Percentiles rank a stretch among this genome's conserved stretches.
These are phyloP conservation scores for Eulemur rubriventer DNA, from an alignment of 2,797 vertebrate genomes.

Conservation along the genomic window DNA sequence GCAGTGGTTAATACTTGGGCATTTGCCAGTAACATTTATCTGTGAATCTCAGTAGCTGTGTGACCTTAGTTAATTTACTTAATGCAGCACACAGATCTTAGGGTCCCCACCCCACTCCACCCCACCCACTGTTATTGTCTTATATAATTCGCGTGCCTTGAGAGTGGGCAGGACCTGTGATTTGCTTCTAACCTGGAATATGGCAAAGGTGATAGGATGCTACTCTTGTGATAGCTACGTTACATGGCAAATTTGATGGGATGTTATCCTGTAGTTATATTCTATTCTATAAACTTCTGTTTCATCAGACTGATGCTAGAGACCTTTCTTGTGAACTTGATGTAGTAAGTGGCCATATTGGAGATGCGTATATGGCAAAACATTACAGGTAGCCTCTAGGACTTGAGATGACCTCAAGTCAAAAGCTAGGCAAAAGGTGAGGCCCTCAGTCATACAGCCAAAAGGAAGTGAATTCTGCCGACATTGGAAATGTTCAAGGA, in stretches of 20 bases:
- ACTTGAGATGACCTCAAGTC: background rate
- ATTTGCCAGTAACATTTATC: background rate
- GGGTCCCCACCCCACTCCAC: accelerated
- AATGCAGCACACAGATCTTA: background rate
- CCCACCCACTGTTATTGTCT: background rate
- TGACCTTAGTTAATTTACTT: background rate
- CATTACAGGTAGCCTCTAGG: background rate
- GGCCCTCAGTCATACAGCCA: background rate
- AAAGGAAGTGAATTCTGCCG: background rate
- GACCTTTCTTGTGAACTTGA: background rate
- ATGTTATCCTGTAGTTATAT: background rate
- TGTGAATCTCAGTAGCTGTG: background rate
- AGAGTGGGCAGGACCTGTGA: background rate
- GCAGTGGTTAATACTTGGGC: background rate
- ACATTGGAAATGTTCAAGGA: background rate
- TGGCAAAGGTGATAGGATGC: background rate
- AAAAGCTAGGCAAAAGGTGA: background rate
- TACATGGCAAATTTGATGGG: background rate
- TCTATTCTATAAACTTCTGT: background rate
- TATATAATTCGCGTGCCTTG: background rate
- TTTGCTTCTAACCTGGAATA: background rate
- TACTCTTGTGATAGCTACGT: background rate
- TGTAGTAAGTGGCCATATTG: background rate
- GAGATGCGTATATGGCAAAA: background rate
- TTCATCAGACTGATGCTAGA: background rate